Conservation (phyloP, 2,797 vertebrate species). For the Pseudochromis fuscus region DNA sequence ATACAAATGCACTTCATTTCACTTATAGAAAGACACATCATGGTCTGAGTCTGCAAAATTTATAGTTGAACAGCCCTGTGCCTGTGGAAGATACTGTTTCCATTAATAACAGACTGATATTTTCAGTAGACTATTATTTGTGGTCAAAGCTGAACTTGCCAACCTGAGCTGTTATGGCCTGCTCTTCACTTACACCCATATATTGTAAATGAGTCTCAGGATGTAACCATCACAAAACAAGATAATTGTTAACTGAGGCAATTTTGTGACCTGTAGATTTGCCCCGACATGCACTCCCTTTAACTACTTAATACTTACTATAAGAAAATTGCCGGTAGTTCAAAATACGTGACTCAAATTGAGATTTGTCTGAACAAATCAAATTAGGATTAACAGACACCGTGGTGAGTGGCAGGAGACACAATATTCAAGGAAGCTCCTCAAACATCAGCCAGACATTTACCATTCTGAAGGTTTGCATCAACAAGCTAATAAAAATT, state of each 20-base stretch:
- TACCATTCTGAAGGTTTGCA: not conserved
- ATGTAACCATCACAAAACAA: slow-evolving; percentile 20
- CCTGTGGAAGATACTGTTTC: slow-evolving; percentile 41
- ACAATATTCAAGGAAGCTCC: not conserved
- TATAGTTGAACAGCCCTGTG: not conserved
- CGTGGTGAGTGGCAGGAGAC: not conserved
- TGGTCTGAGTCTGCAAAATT: not conserved
- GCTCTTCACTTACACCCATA: slow-evolving; percentile 21
- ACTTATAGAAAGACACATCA: not conserved
- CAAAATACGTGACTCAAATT: not conserved
- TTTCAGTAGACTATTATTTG: slow-evolving; percentile 57
- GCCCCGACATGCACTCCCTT: not conserved
- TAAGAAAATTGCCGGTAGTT: not conserved
- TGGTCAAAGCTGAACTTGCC: slow-evolving; percentile 42
- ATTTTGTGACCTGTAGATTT: slow-evolving; percentile 6
- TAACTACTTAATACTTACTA: not conserved
- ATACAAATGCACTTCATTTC: not conserved
- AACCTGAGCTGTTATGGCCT: slow-evolving; percentile 13
- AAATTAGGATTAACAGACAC: not conserved
- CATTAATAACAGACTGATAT: slow-evolving; percentile 55
- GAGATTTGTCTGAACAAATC: too few relatives aligned
- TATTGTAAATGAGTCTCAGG: not conserved
- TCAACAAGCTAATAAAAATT: slow-evolving; percentile 2
- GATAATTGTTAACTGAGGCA: slow-evolving; percentile 19
- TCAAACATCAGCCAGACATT: not conserved